Conservation (phyloP, 2,888 invertebrate genomes). For the Phengaris alcon region DNA sequence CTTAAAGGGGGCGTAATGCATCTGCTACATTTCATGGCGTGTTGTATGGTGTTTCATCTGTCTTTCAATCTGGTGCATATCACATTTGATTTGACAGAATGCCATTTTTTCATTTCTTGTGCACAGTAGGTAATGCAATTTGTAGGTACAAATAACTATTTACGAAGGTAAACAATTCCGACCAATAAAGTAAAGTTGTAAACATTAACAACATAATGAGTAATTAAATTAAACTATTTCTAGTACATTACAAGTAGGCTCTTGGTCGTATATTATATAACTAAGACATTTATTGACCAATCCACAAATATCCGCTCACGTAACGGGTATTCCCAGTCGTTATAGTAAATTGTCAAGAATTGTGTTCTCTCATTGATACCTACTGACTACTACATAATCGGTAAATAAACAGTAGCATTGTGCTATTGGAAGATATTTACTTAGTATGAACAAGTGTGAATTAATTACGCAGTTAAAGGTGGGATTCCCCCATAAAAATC, state of each 20-base stretch:
- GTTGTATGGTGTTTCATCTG: slow-evolving; percentile 51
- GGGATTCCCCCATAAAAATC: neutral
- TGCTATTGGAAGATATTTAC: neutral
- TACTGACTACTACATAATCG: neutral
- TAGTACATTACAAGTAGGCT: neutral
- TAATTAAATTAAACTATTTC: slow-evolving; percentile 2
- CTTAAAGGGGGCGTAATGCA: slow-evolving; percentile 67
- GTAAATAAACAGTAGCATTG: neutral
- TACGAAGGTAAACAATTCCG: no score
- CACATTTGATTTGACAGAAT: no score
- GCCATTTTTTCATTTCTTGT: no score
- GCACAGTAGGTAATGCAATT: no score
- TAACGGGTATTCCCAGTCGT: neutral
- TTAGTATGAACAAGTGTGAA: slow-evolving; percentile 7
- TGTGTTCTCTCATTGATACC: neutral
- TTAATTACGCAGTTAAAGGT: neutral
- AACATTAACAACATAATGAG: neutral
- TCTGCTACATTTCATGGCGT: slow-evolving; percentile 60
- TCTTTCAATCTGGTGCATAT: slow-evolving; percentile 39
- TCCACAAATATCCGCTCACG: neutral
- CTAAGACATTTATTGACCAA: slow-evolving; percentile 3
- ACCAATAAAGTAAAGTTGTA: slow-evolving; percentile 6
- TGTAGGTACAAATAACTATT: no score
- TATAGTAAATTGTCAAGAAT: neutral
- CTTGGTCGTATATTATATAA: neutral